Conservation (phyloP, 2,888 invertebrate species). For the Drosophila helvetica region DNA sequence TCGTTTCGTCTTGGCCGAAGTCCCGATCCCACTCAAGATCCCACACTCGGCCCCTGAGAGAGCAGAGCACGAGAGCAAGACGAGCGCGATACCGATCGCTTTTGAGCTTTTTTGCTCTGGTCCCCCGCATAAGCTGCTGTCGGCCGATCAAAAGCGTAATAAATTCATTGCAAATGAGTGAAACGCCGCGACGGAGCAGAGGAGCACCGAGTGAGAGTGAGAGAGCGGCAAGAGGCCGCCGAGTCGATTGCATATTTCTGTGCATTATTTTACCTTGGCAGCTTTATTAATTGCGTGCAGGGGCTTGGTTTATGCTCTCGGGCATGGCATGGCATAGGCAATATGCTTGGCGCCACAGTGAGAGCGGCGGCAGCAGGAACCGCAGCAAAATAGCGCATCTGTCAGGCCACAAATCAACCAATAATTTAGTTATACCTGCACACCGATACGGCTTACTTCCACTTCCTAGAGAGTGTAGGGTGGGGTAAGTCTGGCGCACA, state of each 20-base stretch:
- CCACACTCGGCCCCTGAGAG: constrained; percentile 20
- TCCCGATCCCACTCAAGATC: constrained; percentile 27
- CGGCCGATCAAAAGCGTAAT: constrained; percentile 64
- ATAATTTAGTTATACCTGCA: constrained; percentile 58
- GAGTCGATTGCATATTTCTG: constrained; percentile 55
- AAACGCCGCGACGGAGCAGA: constrained; percentile 4
- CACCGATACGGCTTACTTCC: constrained; percentile 57
- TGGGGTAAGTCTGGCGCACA: constrained; percentile 62
- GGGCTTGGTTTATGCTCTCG: constrained; percentile 52
- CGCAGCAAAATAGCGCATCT: constrained; percentile 56
- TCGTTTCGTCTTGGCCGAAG: constrained; percentile 68
- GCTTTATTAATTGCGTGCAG: constrained; percentile 68
- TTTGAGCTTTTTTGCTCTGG: constrained; percentile 39
- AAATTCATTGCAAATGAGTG: constrained; percentile 56
- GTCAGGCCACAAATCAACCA: constrained; percentile 61
- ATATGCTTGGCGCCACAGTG: constrained; percentile 57
- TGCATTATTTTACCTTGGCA: constrained; percentile 71
- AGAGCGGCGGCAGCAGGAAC: constrained; percentile 37
- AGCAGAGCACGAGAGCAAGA: constrained; percentile 13
- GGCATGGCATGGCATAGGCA: constrained; percentile 30
- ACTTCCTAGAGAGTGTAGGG: constrained; percentile 45
- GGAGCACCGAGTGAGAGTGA: constrained; percentile 1
- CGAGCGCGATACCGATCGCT: constrained; percentile 14
- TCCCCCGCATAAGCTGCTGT: constrained; percentile 46
- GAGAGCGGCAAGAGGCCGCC: constrained; percentile 7